These are phyloP conservation scores for Phaenicophaeus curvirostris DNA, from an alignment of 2,797 vertebrate genomes.

Conservation along the genomic window DNA sequence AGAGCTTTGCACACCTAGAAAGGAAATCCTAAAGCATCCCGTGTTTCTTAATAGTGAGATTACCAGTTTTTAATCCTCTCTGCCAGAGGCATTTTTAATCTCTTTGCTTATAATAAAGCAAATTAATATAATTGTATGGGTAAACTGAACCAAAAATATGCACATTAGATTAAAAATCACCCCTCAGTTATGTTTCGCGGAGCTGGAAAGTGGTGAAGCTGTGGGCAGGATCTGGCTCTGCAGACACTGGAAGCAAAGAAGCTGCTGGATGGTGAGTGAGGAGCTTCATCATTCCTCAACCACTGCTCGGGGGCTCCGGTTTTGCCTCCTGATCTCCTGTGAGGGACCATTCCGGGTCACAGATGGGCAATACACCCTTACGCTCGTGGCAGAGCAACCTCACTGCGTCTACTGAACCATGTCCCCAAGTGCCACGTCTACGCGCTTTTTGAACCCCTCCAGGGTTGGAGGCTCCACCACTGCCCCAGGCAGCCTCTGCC, in stretches of 20 bases:
- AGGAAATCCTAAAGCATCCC: background rate
- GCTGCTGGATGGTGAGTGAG: background rate
- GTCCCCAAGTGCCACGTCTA: too few species aligned
- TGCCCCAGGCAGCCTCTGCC: too few species aligned
- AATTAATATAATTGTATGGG: background rate
- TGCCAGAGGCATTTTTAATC: constrained; percentile 13
- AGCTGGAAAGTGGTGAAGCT: background rate
- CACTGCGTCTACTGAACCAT: too few species aligned
- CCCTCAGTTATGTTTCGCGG: background rate
- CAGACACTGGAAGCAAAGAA: background rate
- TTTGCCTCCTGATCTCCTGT: background rate
- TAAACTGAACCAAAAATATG: background rate
- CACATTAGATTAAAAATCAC: background rate
- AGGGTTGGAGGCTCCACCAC: too few species aligned
- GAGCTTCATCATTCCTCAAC: background rate
- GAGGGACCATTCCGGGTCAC: accelerated
- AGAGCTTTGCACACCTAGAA: background rate
- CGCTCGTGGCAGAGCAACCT: accelerated
- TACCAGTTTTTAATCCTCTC: constrained; percentile 4
- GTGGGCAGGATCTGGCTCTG: background rate
- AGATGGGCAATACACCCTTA: background rate
- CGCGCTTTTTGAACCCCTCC: too few species aligned
- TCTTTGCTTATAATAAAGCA: background rate
- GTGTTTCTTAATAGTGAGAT: background rate
- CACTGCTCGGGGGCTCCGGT: accelerated